Evolutionary conservation across 2,113 vertebrate species (phyloP).

Genomic region (Saguinus midas): DNA sequence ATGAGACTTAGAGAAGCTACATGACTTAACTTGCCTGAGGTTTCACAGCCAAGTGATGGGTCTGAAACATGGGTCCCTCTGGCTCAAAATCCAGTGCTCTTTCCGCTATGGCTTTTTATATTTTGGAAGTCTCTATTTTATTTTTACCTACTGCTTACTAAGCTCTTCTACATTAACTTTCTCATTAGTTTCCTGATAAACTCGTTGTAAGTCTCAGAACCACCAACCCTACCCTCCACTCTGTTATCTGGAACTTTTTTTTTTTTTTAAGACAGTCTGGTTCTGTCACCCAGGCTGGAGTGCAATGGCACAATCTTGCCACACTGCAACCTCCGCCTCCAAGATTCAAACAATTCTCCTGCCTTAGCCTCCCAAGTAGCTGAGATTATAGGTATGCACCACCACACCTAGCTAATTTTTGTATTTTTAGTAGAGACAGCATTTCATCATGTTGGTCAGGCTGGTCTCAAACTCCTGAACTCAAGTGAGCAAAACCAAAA

Average conservation of each 20-base stretch:
- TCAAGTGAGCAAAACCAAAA: background rate
- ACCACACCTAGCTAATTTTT: too few species aligned
- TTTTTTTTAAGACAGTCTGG: too few species aligned
- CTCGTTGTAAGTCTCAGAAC: background rate
- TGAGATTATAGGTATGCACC: too few species aligned
- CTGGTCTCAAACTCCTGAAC: too few species aligned
- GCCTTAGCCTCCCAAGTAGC: too few species aligned
- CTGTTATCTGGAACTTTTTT: background rate
- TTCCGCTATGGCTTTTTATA: background rate
- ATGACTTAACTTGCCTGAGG: background rate
- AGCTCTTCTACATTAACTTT: background rate
- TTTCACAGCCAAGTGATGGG: background rate
- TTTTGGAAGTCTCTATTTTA: background rate
- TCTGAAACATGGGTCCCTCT: background rate
- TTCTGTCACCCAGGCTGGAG: too few species aligned
- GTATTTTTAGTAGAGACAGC: too few species aligned
- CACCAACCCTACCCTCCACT: background rate
- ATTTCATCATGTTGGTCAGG: too few species aligned
- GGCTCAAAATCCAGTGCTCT: background rate
- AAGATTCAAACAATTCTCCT: too few species aligned
- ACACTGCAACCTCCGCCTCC: too few species aligned
- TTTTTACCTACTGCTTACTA: background rate
- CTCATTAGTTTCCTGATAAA: background rate
- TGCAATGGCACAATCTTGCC: too few species aligned
- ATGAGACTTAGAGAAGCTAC: background rate